Evolutionary conservation across 2,888 invertebrate genomes (phyloP).

Genomic region (Lysandra bellargus): DNA sequence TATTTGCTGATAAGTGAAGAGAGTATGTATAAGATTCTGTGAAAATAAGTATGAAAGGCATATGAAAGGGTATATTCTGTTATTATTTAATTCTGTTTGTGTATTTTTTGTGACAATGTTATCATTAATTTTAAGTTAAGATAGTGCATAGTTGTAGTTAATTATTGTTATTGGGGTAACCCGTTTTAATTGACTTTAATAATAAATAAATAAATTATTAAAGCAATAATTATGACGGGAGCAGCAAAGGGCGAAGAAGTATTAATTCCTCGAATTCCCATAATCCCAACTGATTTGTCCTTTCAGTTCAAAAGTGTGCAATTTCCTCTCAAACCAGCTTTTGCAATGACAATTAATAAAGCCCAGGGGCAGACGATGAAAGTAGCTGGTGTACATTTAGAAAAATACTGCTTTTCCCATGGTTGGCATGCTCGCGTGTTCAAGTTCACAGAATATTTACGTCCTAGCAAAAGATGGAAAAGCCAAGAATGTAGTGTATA

Average conservation of each 20-base stretch:
- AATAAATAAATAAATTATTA: not conserved
- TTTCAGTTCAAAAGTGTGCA: conserved; percentile 31
- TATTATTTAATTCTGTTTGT: no score
- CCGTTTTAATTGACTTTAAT: no score
- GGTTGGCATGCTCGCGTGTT: not conserved
- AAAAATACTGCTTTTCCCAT: conserved; percentile 6
- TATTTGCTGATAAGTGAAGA: no score
- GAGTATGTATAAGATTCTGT: no score
- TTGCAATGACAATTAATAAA: conserved; percentile 31
- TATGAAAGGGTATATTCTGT: no score
- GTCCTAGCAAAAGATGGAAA: not conserved
- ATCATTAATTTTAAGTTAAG: no score
- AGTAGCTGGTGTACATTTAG: conserved; percentile 20
- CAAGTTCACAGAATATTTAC: not conserved
- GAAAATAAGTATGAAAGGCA: no score
- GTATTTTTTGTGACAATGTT: no score
- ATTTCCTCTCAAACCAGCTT: conserved; percentile 28
- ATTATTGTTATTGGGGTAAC: no score
- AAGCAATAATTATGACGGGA: conserved; percentile 26
- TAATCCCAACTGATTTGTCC: conserved; percentile 9
- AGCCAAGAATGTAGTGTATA: not conserved
- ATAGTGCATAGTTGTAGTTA: no score
- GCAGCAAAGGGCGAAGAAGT: conserved; percentile 9
- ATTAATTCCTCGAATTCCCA: conserved; percentile 20
- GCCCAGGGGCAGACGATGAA: conserved; percentile 26